Evolutionary conservation across 2,113 vertebrate species (phyloP), one percentile per base, ranked within the genome.

Genomic region (Ictidomys tridecemlineatus): DNA sequence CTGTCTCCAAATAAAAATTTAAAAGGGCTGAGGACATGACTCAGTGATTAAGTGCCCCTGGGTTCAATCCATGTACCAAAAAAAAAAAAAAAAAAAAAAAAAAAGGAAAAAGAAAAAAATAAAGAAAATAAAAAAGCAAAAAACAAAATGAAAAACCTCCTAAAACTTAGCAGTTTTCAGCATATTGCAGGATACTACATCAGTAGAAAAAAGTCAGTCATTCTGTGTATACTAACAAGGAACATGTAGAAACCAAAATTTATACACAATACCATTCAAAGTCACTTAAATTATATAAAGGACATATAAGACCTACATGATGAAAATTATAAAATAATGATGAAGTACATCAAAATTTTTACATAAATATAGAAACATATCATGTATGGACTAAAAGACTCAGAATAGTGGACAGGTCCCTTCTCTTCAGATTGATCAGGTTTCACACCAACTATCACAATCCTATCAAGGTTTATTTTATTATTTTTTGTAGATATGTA

Each of bases 211-310:
- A 70, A 91, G 14, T 70, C 39, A 91, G 24, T 80, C 20, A 42
- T 0, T 82, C 32, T 48, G 32, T 51, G 58, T 18, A 70, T 70
- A 69, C 17, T 77, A 89, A 76, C 37, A 76, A 61, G 58, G 24
- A 61, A 26, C 58, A 51, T 30, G 14, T 51, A 7, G 37, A 93
- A 93, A 93, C 30, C 34, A 39, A 77, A 88, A 76, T 51, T 63
- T 22, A 45, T 78, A 73, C 24, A 79, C 17, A 42, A 11, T 83
- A 53, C 8, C 39, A 39, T 69, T 69, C 34, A 96, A 0, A 28
- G 61, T 87, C 58, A 63, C 11, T 94, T 61, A 83, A 87, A 70
- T 51, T 90, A 67, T 80, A 74, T 56, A 89, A 89, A 80, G 5
- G 4, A 48, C 30, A 1, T 30, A 32, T 16, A 48, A 84, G n/a